A percentile compares a stretch with the other conserved stretches of the same genome.
Conservation (phyloP, 64 coral and sea anemone species). For the Montipora sp. region DNA sequence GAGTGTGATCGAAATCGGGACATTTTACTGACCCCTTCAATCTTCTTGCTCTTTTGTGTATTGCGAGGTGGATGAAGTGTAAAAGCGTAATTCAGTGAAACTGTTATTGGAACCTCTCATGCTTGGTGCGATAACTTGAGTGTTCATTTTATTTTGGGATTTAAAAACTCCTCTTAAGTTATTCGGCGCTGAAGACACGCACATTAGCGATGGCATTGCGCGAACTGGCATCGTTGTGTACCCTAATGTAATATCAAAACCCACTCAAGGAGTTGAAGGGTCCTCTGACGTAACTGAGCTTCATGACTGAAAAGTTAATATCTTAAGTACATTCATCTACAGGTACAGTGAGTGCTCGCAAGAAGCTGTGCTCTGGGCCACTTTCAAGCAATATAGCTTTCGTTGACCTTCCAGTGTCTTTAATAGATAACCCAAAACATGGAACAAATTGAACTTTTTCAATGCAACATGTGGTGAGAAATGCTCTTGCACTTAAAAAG, state of each 20-base stretch:
- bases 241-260: slow-evolving; percentile 39
- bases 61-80: background rate
- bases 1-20: background rate
- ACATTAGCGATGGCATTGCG: background rate
- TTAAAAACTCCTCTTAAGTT: background rate
- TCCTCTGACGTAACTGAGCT: background rate
- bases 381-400: too few relatives aligned
- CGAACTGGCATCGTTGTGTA: background rate
- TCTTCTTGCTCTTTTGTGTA: too few relatives aligned
- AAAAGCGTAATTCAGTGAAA: too few relatives aligned
- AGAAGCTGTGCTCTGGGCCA: too few relatives aligned
- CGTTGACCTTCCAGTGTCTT: too few relatives aligned
- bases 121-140: background rate
- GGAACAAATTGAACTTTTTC: too few relatives aligned
- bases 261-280: slow-evolving; percentile 8
- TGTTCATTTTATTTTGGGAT: background rate
- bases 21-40: background rate
- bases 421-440: too few relatives aligned
- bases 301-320: background rate
- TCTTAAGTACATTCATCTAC: background rate
- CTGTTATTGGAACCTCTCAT: too few relatives aligned
- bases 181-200: background rate
- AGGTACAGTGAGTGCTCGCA: too few relatives aligned
- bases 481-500: too few relatives aligned
- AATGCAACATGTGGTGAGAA: too few relatives aligned